Evolutionary conservation across 1,140 invertebrate species (phyloP).

Genomic region (Spodoptera frugiperda): DNA sequence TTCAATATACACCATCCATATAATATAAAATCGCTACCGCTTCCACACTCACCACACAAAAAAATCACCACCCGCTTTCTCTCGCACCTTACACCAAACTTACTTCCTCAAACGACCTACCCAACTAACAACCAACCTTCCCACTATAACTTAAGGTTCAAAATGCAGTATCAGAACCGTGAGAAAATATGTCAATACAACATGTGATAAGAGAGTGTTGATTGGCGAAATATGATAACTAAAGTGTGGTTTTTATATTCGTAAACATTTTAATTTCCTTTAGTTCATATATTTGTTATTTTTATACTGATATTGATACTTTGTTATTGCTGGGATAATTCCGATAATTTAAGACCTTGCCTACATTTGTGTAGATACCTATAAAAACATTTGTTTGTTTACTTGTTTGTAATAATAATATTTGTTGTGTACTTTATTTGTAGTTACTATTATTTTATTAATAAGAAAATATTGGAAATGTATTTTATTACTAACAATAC

Average conservation of each 20-base stretch:
- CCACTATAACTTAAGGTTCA: slow-evolving; percentile 9
- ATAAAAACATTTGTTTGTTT: not conserved
- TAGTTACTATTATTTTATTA: no score
- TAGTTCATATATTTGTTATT: slow-evolving; percentile 43
- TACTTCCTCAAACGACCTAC: slow-evolving; percentile 11
- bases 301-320: slow-evolving; percentile 30
- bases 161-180: slow-evolving; percentile 55
- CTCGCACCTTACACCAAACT: slow-evolving; percentile 53
- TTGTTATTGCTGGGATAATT: slow-evolving; percentile 25
- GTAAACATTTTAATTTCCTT: slow-evolving; percentile 56
- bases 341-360: slow-evolving; percentile 1
- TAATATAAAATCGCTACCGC: not conserved
- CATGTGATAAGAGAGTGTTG: slow-evolving; percentile 61
- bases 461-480: no score
- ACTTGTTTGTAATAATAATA: no score
- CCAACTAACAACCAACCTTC: slow-evolving; percentile 47
- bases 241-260: slow-evolving; percentile 53
- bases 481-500: no score
- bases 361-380: not conserved
- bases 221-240: slow-evolving; percentile 57
- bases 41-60: not conserved
- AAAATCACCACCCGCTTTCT: slow-evolving; percentile 7
- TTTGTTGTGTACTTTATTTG: not conserved
- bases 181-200: slow-evolving; percentile 67
- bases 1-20: no score